phyloP scores from a whole-genome alignment of 2,113 vertebrate species.

The Micromys minutus region DNA sequence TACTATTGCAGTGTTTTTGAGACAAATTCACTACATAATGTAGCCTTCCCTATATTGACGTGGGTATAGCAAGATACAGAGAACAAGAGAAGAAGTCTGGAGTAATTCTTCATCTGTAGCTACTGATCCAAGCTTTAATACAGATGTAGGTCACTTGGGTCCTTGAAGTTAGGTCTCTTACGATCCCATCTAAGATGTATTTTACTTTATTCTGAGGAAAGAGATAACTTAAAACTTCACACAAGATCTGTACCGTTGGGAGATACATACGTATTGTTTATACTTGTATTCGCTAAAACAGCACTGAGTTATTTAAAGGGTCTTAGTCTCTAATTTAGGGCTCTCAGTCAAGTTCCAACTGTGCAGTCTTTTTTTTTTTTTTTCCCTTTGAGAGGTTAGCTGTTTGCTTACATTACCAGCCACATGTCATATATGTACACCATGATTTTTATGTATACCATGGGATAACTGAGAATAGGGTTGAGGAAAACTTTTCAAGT shows the following conservation, averaged over 20 bases:
- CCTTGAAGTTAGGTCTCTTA: neutral
- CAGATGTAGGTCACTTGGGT: neutral
- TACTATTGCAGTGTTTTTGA: neutral
- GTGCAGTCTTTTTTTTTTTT: neutral
- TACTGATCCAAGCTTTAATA: neutral
- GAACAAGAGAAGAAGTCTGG: neutral
- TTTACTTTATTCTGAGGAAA: slow-evolving; percentile 12
- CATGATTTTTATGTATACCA: neutral
- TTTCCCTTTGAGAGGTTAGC: slow-evolving; percentile 30
- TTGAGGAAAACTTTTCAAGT: neutral
- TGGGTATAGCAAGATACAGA: neutral
- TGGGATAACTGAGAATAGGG: neutral
- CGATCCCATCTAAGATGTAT: neutral
- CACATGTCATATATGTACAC: neutral
- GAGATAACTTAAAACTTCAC: neutral
- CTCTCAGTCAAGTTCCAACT: neutral
- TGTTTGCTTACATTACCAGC: neutral
- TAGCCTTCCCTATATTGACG: neutral
- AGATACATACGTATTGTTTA: neutral
- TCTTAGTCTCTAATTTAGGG: neutral
- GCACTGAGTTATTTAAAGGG: neutral
- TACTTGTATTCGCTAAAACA: neutral
- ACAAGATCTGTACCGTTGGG: neutral
- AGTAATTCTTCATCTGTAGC: neutral
- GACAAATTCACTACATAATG: neutral